These are phyloP conservation scores for Steinernema khuongi DNA, from an alignment of 1,140 invertebrate genomes.

Conservation along the genomic window DNA sequence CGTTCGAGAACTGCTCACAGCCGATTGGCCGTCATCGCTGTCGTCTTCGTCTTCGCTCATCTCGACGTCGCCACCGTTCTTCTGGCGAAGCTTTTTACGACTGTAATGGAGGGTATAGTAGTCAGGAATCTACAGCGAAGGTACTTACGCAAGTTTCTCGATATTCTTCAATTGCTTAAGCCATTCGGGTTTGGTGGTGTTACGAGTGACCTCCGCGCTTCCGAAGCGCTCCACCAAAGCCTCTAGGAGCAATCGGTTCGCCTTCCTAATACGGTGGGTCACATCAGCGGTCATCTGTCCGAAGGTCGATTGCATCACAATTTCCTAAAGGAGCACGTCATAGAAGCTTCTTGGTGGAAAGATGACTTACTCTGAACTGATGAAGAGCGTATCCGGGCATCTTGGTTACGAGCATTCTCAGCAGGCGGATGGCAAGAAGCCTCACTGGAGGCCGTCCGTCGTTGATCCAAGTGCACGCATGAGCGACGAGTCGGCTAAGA, in stretches of 20 bases:
- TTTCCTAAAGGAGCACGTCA: background rate
- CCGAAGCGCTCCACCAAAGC: constrained; percentile 37
- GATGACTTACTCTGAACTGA: constrained; percentile 26
- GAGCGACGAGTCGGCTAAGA: constrained; percentile 29
- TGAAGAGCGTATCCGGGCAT: constrained; percentile 31
- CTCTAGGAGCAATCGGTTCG: constrained; percentile 37
- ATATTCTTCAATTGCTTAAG: constrained; percentile 38
- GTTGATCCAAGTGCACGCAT: constrained; percentile 31
- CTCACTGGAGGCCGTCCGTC: constrained; percentile 34
- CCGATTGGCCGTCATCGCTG: constrained; percentile 25
- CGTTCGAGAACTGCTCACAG: constrained; percentile 27
- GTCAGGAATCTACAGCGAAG: no score
- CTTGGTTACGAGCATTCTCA: constrained; percentile 36
- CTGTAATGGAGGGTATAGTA: no score
- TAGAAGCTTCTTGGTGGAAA: background rate
- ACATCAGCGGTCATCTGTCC: constrained; percentile 32
- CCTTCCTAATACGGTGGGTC: constrained; percentile 33
- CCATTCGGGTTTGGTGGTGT: constrained; percentile 36
- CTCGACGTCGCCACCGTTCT: constrained; percentile 21
- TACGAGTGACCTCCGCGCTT: constrained; percentile 26
- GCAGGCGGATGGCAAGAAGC: constrained; percentile 34
- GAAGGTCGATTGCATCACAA: constrained; percentile 32
- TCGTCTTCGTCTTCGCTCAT: constrained; percentile 22
- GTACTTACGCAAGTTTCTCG: no score
- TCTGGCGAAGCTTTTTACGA: constrained; percentile 25